Conservation (phyloP, 2,888 invertebrate genomes). For the Perithous albicinctus region DNA sequence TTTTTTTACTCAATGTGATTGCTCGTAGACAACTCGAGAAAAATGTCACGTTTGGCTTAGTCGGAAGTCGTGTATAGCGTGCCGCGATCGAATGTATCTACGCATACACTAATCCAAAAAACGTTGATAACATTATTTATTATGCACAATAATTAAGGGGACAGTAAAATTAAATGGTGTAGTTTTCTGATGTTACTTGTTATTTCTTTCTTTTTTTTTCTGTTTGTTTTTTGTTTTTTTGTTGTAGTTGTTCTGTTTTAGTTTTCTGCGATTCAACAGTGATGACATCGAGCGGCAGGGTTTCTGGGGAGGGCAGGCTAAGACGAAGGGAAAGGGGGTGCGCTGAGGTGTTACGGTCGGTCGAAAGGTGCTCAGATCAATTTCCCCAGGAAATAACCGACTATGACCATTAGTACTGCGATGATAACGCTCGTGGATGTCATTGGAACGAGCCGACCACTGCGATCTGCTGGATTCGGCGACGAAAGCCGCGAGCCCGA, state of each 20-base stretch:
- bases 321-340: constrained; percentile 79
- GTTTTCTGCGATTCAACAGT: constrained; percentile 33
- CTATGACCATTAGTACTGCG: constrained; percentile 80
- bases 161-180: constrained; percentile 54
- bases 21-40: neutral
- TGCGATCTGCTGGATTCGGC: constrained; percentile 73
- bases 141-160: constrained; percentile 58
- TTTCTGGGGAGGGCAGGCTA: constrained; percentile 72
- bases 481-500: constrained; percentile 76
- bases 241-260: constrained; percentile 19
- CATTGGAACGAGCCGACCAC: constrained; percentile 70
- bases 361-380: constrained; percentile 81
- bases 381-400: constrained; percentile 83
- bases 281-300: constrained; percentile 52
- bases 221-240: constrained; percentile 12
- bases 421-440: constrained; percentile 76
- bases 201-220: too few relatives aligned
- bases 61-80: neutral
- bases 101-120: constrained; percentile 41
- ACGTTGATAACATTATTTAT: constrained; percentile 63
- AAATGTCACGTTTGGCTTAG: constrained; percentile 4
- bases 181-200: too few relatives aligned
- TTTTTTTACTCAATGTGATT: neutral
- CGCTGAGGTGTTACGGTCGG: constrained; percentile 73
- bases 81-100: constrained; percentile 17